Conservation (phyloP, 2,888 invertebrate genomes). For the Morinoia aosen region DNA sequence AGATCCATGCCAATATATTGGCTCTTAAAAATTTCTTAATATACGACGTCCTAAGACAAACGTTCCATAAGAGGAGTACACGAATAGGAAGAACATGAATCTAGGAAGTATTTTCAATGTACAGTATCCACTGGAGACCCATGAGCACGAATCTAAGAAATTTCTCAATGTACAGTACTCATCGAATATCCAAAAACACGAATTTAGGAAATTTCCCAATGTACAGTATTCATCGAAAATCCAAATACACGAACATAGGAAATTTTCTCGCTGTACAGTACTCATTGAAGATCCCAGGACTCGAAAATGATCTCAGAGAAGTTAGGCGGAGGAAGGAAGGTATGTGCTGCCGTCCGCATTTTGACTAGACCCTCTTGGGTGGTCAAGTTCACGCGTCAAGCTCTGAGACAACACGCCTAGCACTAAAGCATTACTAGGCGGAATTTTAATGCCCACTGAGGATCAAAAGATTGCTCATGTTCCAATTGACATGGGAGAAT, state of each 20-base stretch:
- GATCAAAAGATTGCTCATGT: slow-evolving; percentile 36
- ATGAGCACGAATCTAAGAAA: neutral
- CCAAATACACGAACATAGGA: neutral
- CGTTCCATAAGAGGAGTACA: no score
- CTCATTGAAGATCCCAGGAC: neutral
- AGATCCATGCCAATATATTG: no score
- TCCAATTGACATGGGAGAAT: slow-evolving; percentile 40
- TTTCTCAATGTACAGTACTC: no score
- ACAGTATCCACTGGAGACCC: no score
- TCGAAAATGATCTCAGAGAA: neutral
- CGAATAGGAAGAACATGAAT: no score
- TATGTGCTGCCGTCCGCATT: neutral
- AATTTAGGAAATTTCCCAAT: no score
- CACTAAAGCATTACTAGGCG: slow-evolving; percentile 8
- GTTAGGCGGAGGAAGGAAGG: neutral
- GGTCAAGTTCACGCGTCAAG: neutral
- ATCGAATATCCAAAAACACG: no score
- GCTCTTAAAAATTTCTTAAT: no score
- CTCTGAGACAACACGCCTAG: neutral
- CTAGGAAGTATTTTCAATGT: no score
- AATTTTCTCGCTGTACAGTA: neutral
- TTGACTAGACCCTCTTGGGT: neutral
- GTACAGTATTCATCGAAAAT: neutral
- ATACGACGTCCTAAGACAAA: no score
- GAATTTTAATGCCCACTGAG: slow-evolving; percentile 42